These are phyloP conservation scores for Sphaerophoria rueppellii DNA, from an alignment of 2,888 invertebrate species.

Conservation along the genomic window DNA sequence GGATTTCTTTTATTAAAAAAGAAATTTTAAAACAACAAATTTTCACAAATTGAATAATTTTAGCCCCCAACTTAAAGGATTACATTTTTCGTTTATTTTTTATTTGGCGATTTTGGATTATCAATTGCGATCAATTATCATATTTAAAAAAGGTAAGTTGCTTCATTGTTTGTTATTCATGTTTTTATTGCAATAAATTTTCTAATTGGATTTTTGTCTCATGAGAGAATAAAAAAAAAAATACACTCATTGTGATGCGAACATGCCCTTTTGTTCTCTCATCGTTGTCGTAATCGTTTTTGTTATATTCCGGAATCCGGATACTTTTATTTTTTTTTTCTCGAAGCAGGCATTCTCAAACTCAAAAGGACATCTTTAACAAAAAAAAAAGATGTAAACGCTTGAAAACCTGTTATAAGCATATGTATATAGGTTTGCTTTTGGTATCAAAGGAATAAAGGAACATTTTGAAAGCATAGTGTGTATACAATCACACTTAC, in stretches of 20 bases:
- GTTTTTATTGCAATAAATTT: neutral
- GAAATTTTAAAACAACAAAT: constrained; percentile 9
- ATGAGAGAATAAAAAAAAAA: neutral
- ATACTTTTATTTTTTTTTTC: no score
- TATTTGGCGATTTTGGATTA: constrained; percentile 57
- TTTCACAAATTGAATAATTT: neutral
- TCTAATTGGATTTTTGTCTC: constrained; percentile 2
- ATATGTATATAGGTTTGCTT: neutral
- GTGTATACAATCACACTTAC: neutral
- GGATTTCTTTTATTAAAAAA: constrained; percentile 12
- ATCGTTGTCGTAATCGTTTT: neutral
- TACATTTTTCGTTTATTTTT: constrained; percentile 53
- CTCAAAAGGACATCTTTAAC: constrained; percentile 33
- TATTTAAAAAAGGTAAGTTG: constrained; percentile 68
- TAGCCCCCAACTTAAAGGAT: constrained; percentile 58
- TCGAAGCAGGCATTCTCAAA: constrained; percentile 22
- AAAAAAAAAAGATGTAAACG: constrained; percentile 8
- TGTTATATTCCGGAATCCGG: constrained; percentile 6
- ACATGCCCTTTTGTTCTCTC: constrained; percentile 21
- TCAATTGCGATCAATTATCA: constrained; percentile 70
- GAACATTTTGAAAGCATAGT: constrained; percentile 12
- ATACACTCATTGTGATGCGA: neutral
- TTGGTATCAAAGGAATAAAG: no score
- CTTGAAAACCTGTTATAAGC: constrained; percentile 34
- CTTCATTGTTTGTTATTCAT: neutral